These are phyloP conservation scores for Aurelia aurita DNA, from an alignment of 30 jellyfish, hydroid and myxozoan species.

Conservation along the genomic window DNA sequence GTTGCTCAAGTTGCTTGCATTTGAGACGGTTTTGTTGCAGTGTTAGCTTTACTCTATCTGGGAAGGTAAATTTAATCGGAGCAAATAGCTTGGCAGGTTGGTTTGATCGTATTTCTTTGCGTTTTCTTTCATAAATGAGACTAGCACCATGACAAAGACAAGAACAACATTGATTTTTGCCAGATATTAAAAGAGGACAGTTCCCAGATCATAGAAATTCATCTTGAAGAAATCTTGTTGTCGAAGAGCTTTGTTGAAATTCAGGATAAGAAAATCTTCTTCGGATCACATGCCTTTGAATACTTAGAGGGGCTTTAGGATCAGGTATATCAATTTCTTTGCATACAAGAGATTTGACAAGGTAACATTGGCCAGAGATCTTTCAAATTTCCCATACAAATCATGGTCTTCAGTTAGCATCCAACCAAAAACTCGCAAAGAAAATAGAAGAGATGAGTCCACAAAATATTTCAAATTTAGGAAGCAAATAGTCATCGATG, in stretches of 20 bases:
- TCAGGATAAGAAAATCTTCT: slow-evolving; percentile 19
- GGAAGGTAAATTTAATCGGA: slow-evolving; percentile 4
- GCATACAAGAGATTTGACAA: slow-evolving; percentile 15
- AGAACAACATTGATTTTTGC: slow-evolving; percentile 37
- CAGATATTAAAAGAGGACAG: slow-evolving; percentile 38
- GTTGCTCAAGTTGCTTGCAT: no score
- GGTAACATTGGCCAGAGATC: neutral
- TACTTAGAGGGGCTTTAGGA: slow-evolving; percentile 29
- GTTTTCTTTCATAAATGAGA: slow-evolving; percentile 14
- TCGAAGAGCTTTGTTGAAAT: slow-evolving; percentile 1
- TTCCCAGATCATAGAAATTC: slow-evolving; percentile 25
- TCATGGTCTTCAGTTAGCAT: slow-evolving; percentile 40
- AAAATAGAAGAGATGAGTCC: slow-evolving; percentile 7
- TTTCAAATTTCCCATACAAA: slow-evolving; percentile 17
- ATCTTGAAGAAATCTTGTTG: slow-evolving; percentile 29
- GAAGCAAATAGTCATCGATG: no score
- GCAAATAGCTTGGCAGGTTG: slow-evolving; percentile 14
- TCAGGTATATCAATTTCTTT: slow-evolving; percentile 42
- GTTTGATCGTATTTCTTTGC: slow-evolving; percentile 15
- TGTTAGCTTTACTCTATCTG: slow-evolving; percentile 14
- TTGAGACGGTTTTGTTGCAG: no score
- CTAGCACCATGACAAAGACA: slow-evolving; percentile 35
- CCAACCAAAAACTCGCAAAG: slow-evolving; percentile 53
- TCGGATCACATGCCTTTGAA: slow-evolving; percentile 64
- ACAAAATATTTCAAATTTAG: no score